Evolutionary conservation across 2,888 invertebrate genomes (phyloP).

Genomic region (Phymatocera aterrima): DNA sequence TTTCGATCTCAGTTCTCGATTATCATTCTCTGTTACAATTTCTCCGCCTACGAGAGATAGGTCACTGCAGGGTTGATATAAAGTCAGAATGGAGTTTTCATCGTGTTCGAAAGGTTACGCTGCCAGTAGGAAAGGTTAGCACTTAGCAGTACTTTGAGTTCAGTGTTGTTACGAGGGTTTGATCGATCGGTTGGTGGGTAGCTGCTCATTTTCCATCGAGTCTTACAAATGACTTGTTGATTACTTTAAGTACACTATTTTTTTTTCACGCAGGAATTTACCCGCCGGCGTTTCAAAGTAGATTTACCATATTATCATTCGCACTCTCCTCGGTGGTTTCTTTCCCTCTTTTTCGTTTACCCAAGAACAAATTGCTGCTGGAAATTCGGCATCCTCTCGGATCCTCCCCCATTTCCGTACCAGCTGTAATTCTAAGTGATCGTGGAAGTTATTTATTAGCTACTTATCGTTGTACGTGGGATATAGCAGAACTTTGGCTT

Average conservation of each 20-base stretch:
- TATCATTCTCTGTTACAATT: conserved; percentile 5
- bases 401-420: background rate
- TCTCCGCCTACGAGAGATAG: conserved; percentile 6
- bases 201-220: background rate
- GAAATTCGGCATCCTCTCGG: background rate
- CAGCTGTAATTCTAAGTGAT: background rate
- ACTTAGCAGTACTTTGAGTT: background rate
- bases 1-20: conserved; percentile 33
- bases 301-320: background rate
- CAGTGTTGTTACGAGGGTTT: background rate
- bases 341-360: no score
- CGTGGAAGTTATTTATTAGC: background rate
- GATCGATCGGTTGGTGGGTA: conserved; percentile 1
- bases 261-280: background rate
- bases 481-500: background rate
- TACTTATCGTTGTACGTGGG: background rate
- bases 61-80: conserved; percentile 25
- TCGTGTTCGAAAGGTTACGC: conserved; percentile 24
- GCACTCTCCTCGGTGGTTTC: no score
- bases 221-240: conserved; percentile 20
- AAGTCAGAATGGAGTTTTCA: background rate
- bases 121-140: conserved; percentile 4
- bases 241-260: background rate
- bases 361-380: background rate
- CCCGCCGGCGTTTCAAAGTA: background rate